These are phyloP conservation scores for Prionace glauca DNA, from an alignment of 2,797 vertebrate species.

Conservation along the genomic window DNA sequence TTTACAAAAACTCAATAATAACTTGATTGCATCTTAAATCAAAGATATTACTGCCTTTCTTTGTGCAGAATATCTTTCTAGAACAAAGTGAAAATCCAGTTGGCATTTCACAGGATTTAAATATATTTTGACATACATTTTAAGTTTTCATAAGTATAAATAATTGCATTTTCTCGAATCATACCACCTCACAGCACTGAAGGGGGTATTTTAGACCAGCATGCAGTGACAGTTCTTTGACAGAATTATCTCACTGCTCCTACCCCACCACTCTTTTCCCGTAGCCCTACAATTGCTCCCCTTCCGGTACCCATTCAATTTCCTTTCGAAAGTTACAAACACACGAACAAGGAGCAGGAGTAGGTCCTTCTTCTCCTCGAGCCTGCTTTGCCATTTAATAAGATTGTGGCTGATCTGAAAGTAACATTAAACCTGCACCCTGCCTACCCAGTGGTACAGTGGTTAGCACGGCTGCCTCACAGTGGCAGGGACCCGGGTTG, in stretches of 20 bases:
- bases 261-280: background rate
- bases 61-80: background rate
- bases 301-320: background rate
- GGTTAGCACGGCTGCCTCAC: no score
- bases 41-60: background rate
- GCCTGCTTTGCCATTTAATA: no score
- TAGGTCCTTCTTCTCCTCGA: no score
- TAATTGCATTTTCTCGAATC: background rate
- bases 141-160: background rate
- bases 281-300: background rate
- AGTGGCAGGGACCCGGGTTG: no score
- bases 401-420: no score
- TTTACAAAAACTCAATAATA: background rate
- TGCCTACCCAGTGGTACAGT: no score
- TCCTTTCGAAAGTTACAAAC: background rate
- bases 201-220: background rate
- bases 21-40: background rate
- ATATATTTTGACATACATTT: background rate
- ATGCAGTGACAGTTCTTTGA: background rate
- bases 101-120: background rate
- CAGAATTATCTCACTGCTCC: background rate
- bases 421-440: no score
- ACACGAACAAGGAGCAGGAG: no score
- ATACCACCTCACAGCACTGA: background rate
- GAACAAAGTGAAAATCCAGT: background rate